Evolutionary conservation across 2,797 vertebrate genomes (phyloP), one percentile per base, ranked within the genome.

Genomic region (Rhinoraja longicauda): DNA sequence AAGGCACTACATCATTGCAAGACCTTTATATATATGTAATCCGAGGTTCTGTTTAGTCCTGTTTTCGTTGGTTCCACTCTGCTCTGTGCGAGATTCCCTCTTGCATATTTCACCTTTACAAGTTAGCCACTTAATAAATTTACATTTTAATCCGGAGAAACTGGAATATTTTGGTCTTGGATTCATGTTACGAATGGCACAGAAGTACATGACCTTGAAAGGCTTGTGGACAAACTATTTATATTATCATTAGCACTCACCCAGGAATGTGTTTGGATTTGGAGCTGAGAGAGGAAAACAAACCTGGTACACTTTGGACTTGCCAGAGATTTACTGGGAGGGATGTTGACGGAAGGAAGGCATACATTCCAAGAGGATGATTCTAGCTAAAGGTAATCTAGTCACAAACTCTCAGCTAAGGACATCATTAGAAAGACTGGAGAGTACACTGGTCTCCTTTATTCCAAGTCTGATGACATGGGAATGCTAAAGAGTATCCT

Each of bases 211-310:
- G 45, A 7, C 21, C 29, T 57, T 53, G 29, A 76, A n/a, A 13
- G 75, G 75, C 21, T 39, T 79, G 15, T 0, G 15, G 77, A 36
- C 77, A 79, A 9, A 39, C 32, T 21, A 19, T 79, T 79, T 53
- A 53, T 8, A 1, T 53, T 10, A 24, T 82, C 24, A 8, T 45
- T 82, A 82, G 79, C 45, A 82, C 24, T 57, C 79, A 57, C 0
- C 79, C 39, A 82, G 39, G 79, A 82, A 57, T 82, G 79, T 82
- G 79, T 82, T 82, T 82, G 79, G 45, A 82, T 82, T 82, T 82
- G 79, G 79, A 21, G 45, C 19, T 82, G 79, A 57, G 45, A 82
- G 39, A 57, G 19, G 45, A 53, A 82, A 57, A 57, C 79, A 82
- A 82, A 53, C 45, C 24, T 76, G 75, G 79, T 39, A 53, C 45